These are phyloP conservation scores for Chionomys nivalis DNA, from an alignment of 2,113 vertebrate species.

Conservation along the genomic window DNA sequence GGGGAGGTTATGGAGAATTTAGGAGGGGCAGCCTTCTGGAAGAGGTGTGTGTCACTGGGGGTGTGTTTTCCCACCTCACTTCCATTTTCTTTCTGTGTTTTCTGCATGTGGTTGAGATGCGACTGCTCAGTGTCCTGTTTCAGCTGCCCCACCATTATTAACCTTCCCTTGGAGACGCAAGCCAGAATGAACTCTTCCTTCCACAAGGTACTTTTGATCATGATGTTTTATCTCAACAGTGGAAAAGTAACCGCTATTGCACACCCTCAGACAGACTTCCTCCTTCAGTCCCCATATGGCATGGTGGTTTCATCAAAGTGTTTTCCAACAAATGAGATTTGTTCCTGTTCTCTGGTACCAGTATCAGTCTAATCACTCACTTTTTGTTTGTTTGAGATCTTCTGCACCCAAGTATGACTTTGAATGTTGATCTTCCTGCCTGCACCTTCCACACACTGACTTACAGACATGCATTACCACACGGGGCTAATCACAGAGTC, in stretches of 20 bases:
- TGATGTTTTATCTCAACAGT: background rate
- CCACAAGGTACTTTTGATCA: background rate
- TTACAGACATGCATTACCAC: background rate
- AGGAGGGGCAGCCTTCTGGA: too few species aligned
- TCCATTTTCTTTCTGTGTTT: too few species aligned
- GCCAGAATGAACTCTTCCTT: too few species aligned
- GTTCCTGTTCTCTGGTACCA: background rate
- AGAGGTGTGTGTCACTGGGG: too few species aligned
- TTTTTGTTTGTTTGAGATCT: background rate
- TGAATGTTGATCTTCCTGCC: background rate
- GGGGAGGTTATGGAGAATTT: too few species aligned
- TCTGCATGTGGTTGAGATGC: too few species aligned
- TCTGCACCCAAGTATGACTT: background rate
- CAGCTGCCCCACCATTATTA: too few species aligned
- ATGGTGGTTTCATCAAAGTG: background rate
- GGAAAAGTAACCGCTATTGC: background rate
- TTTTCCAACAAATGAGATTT: background rate
- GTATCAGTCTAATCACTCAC: background rate
- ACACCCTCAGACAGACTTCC: background rate
- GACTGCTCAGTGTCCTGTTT: too few species aligned
- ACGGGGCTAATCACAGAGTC: background rate
- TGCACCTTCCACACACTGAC: background rate
- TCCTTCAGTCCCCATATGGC: background rate
- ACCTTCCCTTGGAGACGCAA: too few species aligned
- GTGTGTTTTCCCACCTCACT: too few species aligned